Conservation (phyloP, 2,113 vertebrate genomes). For the Notarius lentiginosus region DNA sequence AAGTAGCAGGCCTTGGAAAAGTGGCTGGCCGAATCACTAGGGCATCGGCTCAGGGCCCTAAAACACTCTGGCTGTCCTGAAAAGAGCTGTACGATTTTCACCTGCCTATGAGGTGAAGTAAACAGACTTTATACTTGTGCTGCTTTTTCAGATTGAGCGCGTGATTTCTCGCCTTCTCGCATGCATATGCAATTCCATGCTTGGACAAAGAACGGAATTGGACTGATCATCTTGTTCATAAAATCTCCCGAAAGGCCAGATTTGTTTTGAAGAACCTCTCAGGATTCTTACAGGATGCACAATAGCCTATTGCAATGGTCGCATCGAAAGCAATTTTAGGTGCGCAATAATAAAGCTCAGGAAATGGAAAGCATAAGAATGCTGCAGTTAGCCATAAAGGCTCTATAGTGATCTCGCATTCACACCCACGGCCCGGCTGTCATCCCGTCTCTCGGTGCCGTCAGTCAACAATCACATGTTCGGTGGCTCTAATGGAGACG, state of each 20-base stretch:
- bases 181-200: conserved; percentile 26
- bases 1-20: conserved; percentile 79
- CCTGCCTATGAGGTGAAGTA: conserved; percentile 42
- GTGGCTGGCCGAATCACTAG: conserved; percentile 71
- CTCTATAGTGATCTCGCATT: conserved; percentile 34
- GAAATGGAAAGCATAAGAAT: conserved; percentile 44
- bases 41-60: conserved; percentile 67
- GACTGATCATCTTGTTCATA: conserved; percentile 40
- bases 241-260: conserved; percentile 29
- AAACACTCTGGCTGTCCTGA: conserved; percentile 59
- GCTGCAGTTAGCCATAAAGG: conserved; percentile 48
- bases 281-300: conserved; percentile 27
- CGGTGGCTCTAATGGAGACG: conserved; percentile 29
- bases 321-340: conserved; percentile 50
- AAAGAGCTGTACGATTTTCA: conserved; percentile 69
- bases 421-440: conserved; percentile 20
- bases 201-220: conserved; percentile 37
- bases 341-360: conserved; percentile 47
- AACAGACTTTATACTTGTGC: conserved; percentile 52
- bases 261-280: conserved; percentile 43
- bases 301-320: conserved; percentile 35
- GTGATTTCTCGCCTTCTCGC: conserved; percentile 33
- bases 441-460: conserved; percentile 11
- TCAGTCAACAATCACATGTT: conserved; percentile 22
- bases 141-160: conserved; percentile 30